Percentiles rank a stretch among this genome's conserved stretches.
Conservation (phyloP, 23 tunicate genomes). For the Oikopleura albicans region DNA sequence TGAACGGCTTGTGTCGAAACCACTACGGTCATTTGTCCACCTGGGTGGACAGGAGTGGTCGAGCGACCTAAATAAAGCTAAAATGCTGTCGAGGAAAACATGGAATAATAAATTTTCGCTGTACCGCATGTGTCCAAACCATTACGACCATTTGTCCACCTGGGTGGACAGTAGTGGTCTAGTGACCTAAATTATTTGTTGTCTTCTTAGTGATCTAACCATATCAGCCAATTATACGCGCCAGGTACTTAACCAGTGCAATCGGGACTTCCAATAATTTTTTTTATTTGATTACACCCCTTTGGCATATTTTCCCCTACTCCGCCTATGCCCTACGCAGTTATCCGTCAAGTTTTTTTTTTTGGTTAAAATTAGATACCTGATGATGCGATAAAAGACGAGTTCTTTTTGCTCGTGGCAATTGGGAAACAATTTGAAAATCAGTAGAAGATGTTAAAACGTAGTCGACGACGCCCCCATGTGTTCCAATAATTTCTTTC, state of each 20-base stretch:
- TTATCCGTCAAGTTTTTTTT: no score
- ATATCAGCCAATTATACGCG: neutral
- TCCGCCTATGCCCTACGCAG: no score
- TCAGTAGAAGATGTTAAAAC: constrained; percentile 32
- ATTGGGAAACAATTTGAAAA: constrained; percentile 44
- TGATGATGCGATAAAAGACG: constrained; percentile 45
- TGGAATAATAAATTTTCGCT: no score
- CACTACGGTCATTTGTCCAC: no score
- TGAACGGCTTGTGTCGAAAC: no score
- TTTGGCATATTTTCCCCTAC: neutral
- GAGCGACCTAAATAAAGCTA: no score
- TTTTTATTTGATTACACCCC: neutral
- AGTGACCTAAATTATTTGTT: neutral
- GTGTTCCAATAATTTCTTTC: constrained; percentile 50
- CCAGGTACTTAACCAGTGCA: neutral
- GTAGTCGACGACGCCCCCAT: constrained; percentile 39
- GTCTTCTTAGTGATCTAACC: neutral
- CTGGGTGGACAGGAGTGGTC: no score
- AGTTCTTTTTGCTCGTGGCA: constrained; percentile 51
- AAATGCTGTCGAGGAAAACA: no score
- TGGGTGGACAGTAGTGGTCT: no score
- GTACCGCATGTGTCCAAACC: no score
- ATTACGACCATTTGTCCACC: no score
- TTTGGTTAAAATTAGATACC: no score
- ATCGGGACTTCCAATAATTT: neutral